Evolutionary conservation across 2,888 invertebrate genomes (phyloP), one percentile per base, ranked within the genome.

Genomic region (Acheta domesticus): DNA sequence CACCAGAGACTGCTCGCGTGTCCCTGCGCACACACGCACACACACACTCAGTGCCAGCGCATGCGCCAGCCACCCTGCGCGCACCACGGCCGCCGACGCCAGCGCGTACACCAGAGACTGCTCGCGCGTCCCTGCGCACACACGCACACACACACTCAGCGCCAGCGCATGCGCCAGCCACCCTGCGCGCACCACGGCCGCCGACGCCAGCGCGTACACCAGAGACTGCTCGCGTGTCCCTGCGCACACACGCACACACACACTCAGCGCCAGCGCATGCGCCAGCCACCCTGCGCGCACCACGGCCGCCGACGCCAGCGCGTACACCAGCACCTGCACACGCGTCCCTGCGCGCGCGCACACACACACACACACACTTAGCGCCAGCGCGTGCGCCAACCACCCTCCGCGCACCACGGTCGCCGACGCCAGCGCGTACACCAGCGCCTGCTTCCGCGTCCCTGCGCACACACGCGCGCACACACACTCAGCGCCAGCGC

Each of bases 141-240:
- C n/a, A n/a, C n/a, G n/a, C n/a, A n/a, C n/a, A n/a, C n/a, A n/a
- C n/a, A n/a, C n/a, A n/a, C n/a, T n/a, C 77, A 94, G 88, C 76
- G 91, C 89, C 3, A 95, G 94, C 92, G 86, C 95, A 96, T 49
- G 94, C 94, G 81, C 93, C 90, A 11, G 94, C 93, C 83, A 95
- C 89, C 20, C n/a, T n/a, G 93, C 90, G 90, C 93, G 94, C 78
- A 93, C 91, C 76, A 95, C 87, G 21, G 95, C 92, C 2, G 95
- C 95, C 1, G 95, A 92, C 23, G 94, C 92, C 86, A 96, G 90
- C 4, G 94, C 94, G 87, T 95, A 94, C 48, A 95, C 94, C 86
- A 93, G 94, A 0, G 95, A 95, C 86, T 95, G 95, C 86, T 96
- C 96, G 81, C 94, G 89, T n/a, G 95, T 95, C 78, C 95, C 96